Conservation (phyloP, 2,113 vertebrate genomes). For the Pelusios castaneus region DNA sequence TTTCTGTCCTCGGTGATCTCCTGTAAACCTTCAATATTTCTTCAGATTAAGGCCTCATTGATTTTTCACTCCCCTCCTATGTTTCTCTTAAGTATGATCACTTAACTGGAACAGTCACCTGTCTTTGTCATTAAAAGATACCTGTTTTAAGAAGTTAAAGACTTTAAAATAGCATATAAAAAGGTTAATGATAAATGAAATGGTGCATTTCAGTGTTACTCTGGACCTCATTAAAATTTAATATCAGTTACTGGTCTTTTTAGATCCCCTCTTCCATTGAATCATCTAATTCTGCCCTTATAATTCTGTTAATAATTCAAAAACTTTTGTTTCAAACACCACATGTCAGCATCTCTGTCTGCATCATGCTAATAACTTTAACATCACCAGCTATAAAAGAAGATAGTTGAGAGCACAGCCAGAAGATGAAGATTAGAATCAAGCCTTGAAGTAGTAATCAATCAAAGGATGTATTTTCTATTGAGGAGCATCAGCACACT, state of each 20-base stretch:
- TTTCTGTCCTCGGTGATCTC: background rate
- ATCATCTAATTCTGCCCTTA: constrained; percentile 68
- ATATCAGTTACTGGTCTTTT: constrained; percentile 60
- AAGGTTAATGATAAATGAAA: constrained; percentile 76
- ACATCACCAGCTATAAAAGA: constrained; percentile 26
- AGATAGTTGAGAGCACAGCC: background rate
- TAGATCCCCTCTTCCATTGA: constrained; percentile 40
- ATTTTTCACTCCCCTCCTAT: background rate
- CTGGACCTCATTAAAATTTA: constrained; percentile 76
- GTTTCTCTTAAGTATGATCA: constrained; percentile 21
- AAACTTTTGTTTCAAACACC: constrained; percentile 63
- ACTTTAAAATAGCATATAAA: constrained; percentile 53
- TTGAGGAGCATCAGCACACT: background rate
- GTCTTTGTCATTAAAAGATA: constrained; percentile 55
- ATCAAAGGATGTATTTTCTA: background rate
- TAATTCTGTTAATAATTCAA: constrained; percentile 72
- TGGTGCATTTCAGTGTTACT: constrained; percentile 66
- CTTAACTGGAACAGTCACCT: constrained; percentile 52
- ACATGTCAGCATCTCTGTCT: constrained; percentile 61
- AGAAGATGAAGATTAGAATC: constrained; percentile 19
- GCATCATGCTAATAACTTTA: constrained; percentile 51
- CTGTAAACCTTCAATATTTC: background rate
- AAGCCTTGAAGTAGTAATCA: background rate
- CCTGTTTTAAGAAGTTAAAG: constrained; percentile 60
- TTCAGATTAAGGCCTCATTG: background rate